Conservation (phyloP, 2,888 invertebrate species). For the Darwinula stevensoni region DNA sequence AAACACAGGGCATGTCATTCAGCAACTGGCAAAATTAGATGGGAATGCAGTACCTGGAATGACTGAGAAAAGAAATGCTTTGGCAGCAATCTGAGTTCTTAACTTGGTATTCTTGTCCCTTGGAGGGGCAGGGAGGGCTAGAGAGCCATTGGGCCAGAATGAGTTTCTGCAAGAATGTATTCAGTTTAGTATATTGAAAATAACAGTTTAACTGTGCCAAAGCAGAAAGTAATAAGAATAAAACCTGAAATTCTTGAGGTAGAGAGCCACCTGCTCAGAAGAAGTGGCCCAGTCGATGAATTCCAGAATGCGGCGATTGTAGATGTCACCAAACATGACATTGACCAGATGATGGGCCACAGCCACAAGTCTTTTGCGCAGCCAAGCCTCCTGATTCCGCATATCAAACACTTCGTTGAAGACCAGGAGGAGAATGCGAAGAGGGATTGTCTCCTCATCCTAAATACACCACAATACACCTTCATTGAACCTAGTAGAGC, state of each 20-base stretch:
- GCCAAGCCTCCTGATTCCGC: slow-evolving; percentile 48
- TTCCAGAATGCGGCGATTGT: slow-evolving; percentile 53
- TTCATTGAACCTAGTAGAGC: too few relatives aligned
- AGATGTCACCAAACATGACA: slow-evolving; percentile 19
- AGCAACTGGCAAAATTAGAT: neutral
- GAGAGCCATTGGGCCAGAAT: slow-evolving; percentile 25
- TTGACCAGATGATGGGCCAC: slow-evolving; percentile 42
- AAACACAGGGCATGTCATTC: slow-evolving; percentile 1
- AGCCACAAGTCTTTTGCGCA: slow-evolving; percentile 39
- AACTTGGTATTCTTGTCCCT: slow-evolving; percentile 29
- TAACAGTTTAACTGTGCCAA: slow-evolving; percentile 3
- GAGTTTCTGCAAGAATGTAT: slow-evolving; percentile 18
- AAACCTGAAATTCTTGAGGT: slow-evolving; percentile 52
- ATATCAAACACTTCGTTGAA: slow-evolving; percentile 64
- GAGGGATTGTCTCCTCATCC: slow-evolving; percentile 40
- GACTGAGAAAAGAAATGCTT: slow-evolving; percentile 49
- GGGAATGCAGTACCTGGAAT: slow-evolving; percentile 33
- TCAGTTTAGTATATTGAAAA: too few relatives aligned
- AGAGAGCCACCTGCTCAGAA: slow-evolving; percentile 59
- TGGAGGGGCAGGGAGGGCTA: slow-evolving; percentile 22
- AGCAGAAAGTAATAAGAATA: slow-evolving; percentile 4
- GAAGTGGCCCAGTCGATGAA: slow-evolving; percentile 59
- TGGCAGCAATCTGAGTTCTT: slow-evolving; percentile 53
- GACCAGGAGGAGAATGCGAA: slow-evolving; percentile 41
- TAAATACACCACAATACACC: too few relatives aligned